Conservation (phyloP, 2,888 invertebrate genomes). For the Amiota communis region DNA sequence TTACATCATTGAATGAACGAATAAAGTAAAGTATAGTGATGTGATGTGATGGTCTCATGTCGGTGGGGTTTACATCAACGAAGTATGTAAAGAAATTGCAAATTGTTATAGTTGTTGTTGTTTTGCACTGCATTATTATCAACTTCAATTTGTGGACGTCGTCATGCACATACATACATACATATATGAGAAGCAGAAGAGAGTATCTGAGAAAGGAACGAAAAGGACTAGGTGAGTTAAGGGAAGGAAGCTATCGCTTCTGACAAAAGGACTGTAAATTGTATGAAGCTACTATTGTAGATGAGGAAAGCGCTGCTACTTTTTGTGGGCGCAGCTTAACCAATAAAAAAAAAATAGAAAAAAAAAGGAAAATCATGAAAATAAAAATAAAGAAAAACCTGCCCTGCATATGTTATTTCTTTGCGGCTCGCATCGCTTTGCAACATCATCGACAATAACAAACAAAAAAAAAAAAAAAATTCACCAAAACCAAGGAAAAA, state of each 20-base stretch:
- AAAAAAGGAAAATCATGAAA: no score
- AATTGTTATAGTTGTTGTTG: conserved; percentile 20
- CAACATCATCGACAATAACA: background rate
- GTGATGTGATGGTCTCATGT: conserved; percentile 18
- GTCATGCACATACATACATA: background rate
- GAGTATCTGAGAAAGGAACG: background rate
- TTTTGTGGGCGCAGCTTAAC: conserved; percentile 6
- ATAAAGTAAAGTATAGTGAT: no score
- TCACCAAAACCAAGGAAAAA: background rate
- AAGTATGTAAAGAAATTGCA: conserved; percentile 57
- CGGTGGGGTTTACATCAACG: conserved; percentile 31
- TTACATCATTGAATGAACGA: no score
- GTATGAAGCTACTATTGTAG: no score
- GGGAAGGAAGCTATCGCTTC: background rate
- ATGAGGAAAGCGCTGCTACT: background rate
- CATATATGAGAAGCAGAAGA: background rate
- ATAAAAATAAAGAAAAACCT: conserved; percentile 46
- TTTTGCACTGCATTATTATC: conserved; percentile 62
- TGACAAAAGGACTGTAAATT: no score
- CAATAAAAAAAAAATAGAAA: background rate
- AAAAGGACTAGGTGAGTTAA: background rate
- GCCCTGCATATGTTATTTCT: conserved; percentile 60
- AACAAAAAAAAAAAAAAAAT: no score
- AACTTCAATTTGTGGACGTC: conserved; percentile 59
- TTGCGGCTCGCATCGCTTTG: background rate